Evolutionary conservation across 1,140 invertebrate genomes (phyloP).

Genomic region (Paraescarpia echinospica): DNA sequence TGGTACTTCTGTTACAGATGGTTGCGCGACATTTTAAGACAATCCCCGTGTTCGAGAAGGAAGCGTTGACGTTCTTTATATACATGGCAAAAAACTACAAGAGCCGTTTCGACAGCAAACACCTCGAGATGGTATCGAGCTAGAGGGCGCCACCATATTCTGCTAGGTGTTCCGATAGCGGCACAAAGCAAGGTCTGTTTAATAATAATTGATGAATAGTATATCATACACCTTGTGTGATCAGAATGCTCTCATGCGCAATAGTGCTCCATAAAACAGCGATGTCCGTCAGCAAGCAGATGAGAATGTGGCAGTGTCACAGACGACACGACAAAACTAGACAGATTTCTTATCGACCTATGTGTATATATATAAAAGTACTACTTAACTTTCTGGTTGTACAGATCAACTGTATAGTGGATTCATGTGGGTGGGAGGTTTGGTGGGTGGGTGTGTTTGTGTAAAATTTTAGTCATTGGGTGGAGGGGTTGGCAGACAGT

Average conservation of each 20-base stretch:
- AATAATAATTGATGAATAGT: not conserved
- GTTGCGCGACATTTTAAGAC: slow-evolving; percentile 93
- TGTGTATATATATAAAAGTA: not conserved
- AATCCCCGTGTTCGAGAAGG: slow-evolving; percentile 90
- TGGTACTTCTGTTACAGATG: slow-evolving; percentile 66
- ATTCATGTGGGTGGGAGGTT: not conserved
- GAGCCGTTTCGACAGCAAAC: slow-evolving; percentile 19
- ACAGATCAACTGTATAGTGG: not conserved
- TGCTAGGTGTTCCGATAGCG: not conserved
- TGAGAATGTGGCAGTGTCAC: too few species aligned
- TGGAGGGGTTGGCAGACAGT: not conserved
- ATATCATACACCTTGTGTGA: not conserved
- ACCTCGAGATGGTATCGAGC: not conserved
- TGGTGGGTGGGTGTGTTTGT: not conserved
- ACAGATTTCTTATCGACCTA: not conserved
- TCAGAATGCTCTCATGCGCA: not conserved
- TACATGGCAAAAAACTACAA: slow-evolving; percentile 94
- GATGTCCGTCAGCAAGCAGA: too few species aligned
- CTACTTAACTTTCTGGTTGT: not conserved
- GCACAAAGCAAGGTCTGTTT: not conserved
- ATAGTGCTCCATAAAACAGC: not conserved
- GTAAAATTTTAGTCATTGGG: not conserved
- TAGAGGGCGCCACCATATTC: not conserved
- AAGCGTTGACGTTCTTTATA: slow-evolving; percentile 92
- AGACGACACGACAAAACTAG: not conserved